These are phyloP conservation scores for Dorcus parallelipipedus DNA, from an alignment of 2,888 invertebrate species.

Conservation along the genomic window DNA sequence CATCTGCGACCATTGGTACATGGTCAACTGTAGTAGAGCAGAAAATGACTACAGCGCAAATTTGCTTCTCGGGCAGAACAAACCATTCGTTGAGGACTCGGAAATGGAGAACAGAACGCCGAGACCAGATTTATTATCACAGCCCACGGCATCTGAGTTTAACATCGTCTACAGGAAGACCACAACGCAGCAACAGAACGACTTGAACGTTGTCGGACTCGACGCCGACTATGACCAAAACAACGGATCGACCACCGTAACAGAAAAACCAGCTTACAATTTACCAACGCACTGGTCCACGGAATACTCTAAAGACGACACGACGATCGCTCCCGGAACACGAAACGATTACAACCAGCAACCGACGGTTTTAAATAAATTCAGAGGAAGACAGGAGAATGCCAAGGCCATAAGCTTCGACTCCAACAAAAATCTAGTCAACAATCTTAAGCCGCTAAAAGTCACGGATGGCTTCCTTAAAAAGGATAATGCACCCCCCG, in stretches of 20 bases:
- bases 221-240: slow-evolving; percentile 49
- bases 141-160: slow-evolving; percentile 46
- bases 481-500: not conserved
- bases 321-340: not conserved
- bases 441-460: slow-evolving; percentile 4
- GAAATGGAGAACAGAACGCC: slow-evolving; percentile 65
- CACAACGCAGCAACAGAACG: slow-evolving; percentile 12
- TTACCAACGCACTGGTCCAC: slow-evolving; percentile 58
- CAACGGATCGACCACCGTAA: slow-evolving; percentile 43
- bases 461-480: not conserved
- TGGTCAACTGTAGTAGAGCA: slow-evolving; percentile 74
- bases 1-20: slow-evolving; percentile 79
- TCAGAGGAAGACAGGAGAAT: not conserved
- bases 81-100: slow-evolving; percentile 63
- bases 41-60: slow-evolving; percentile 68
- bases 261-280: slow-evolving; percentile 51
- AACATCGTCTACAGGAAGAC: slow-evolving; percentile 37
- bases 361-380: not conserved
- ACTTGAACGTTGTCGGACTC: slow-evolving; percentile 48
- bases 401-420: slow-evolving; percentile 11
- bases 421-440: slow-evolving; percentile 4
- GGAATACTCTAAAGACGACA: slow-evolving; percentile 33
- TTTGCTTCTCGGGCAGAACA: slow-evolving; percentile 69
- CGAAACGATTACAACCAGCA: not conserved
- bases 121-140: slow-evolving; percentile 64